Conservation (phyloP, 2,797 vertebrate species). For the Brachymystax lenok region DNA sequence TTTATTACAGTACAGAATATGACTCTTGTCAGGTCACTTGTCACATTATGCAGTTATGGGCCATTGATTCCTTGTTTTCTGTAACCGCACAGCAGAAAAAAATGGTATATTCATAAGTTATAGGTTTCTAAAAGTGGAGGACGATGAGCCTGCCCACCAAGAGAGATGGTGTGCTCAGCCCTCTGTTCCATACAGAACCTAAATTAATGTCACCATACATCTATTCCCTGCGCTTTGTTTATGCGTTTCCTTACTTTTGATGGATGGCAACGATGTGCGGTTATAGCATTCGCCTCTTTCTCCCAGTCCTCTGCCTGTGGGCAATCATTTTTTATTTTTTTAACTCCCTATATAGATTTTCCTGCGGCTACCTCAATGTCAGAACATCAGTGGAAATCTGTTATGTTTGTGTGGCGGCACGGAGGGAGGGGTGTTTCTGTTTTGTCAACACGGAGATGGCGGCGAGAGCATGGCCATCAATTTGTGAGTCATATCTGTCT, state of each 20-base stretch:
- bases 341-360: constrained; percentile 53
- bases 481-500: constrained; percentile 42
- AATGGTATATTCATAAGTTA: background rate
- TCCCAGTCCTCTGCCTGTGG: constrained; percentile 37
- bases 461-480: constrained; percentile 28
- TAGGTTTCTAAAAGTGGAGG: background rate
- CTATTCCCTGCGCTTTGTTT: constrained; percentile 24
- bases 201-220: constrained; percentile 34
- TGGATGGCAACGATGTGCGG: too few species aligned
- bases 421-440: constrained; percentile 26
- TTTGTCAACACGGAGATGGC: constrained; percentile 25
- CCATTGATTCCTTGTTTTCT: constrained; percentile 3
- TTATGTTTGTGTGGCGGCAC: constrained; percentile 47
- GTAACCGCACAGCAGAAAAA: background rate
- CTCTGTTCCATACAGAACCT: constrained; percentile 33
- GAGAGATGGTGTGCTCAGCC: background rate
- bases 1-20: background rate
- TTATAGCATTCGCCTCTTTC: background rate
- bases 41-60: background rate
- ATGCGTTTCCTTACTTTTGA: constrained; percentile 21
- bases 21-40: background rate
- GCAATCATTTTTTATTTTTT: constrained; percentile 20
- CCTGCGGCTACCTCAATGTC: constrained; percentile 47
- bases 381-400: constrained; percentile 36
- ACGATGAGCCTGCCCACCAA: background rate